Evolutionary conservation across 2,888 invertebrate species (phyloP).

Genomic region (Andrena hattorfiana): DNA sequence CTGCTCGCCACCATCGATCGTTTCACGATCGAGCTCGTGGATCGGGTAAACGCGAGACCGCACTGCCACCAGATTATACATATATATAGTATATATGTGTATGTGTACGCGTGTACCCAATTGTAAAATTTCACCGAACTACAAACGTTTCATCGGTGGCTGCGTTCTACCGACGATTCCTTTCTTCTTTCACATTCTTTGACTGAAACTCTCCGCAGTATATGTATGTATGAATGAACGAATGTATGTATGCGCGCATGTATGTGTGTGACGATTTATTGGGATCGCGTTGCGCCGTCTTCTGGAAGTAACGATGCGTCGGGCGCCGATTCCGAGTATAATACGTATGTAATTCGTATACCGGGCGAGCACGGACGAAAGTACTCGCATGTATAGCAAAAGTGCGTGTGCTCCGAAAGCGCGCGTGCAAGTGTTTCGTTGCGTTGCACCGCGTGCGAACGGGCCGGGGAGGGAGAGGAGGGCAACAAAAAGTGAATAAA

Average conservation of each 20-base stretch:
- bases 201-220: conserved; percentile 22
- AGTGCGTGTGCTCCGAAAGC: conserved; percentile 1
- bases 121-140: conserved; percentile 28
- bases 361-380: conserved; percentile 8
- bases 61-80: background rate
- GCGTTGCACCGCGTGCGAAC: background rate
- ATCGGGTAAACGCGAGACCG: background rate
- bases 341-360: too few species aligned
- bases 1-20: background rate
- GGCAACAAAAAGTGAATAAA: conserved; percentile 21
- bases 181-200: conserved; percentile 19
- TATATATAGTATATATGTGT: background rate
- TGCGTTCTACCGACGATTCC: conserved; percentile 8
- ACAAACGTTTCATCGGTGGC: conserved; percentile 10
- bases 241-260: background rate
- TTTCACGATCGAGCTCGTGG: background rate
- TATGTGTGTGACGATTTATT: background rate
- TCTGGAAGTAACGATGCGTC: conserved; percentile 24
- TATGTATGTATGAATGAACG: background rate
- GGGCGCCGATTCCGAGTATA: background rate
- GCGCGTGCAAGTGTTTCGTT: conserved; percentile 2
- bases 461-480: background rate
- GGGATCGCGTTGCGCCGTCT: conserved; percentile 25
- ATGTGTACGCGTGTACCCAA: background rate
- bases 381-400: conserved; percentile 12